These are phyloP conservation scores for Nebria brevicollis DNA, from an alignment of 2,888 invertebrate species.

Conservation along the genomic window DNA sequence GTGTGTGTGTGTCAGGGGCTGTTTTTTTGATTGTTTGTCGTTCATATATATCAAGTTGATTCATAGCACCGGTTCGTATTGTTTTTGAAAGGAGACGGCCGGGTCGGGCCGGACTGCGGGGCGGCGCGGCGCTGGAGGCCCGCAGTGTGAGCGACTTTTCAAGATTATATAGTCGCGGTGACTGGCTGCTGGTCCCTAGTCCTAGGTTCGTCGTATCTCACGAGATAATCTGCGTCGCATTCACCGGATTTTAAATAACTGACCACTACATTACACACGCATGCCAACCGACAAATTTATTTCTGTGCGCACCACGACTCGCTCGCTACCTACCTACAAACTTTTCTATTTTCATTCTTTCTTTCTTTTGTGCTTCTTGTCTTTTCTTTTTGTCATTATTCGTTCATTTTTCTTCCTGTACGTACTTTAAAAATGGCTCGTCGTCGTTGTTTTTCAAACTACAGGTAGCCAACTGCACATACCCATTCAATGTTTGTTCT, in stretches of 20 bases:
- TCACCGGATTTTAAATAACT: conserved; percentile 29
- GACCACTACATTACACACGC: conserved; percentile 30
- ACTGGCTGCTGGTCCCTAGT: background rate
- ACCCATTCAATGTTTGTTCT: background rate
- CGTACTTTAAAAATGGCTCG: background rate
- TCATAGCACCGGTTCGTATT: conserved; percentile 27
- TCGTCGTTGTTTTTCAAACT: background rate
- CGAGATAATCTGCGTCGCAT: conserved; percentile 21
- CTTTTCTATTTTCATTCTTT: background rate
- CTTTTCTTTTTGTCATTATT: background rate
- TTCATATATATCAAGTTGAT: conserved; percentile 46
- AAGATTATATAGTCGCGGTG: conserved; percentile 4
- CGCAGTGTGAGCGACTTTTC: conserved; percentile 21
- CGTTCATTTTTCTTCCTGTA: background rate
- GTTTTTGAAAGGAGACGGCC: conserved; percentile 33
- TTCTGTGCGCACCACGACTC: conserved; percentile 2
- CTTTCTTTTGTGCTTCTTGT: background rate
- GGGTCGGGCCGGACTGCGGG: no score
- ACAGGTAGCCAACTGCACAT: background rate
- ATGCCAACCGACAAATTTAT: conserved; percentile 26
- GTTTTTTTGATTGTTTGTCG: conserved; percentile 46
- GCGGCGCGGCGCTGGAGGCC: conserved; percentile 6
- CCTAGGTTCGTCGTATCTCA: conserved; percentile 13
- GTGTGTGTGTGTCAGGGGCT: conserved; percentile 7
- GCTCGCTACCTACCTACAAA: background rate